Evolutionary conservation across 2,113 vertebrate species (phyloP).

Genomic region (Cyrtonyx montezumae): DNA sequence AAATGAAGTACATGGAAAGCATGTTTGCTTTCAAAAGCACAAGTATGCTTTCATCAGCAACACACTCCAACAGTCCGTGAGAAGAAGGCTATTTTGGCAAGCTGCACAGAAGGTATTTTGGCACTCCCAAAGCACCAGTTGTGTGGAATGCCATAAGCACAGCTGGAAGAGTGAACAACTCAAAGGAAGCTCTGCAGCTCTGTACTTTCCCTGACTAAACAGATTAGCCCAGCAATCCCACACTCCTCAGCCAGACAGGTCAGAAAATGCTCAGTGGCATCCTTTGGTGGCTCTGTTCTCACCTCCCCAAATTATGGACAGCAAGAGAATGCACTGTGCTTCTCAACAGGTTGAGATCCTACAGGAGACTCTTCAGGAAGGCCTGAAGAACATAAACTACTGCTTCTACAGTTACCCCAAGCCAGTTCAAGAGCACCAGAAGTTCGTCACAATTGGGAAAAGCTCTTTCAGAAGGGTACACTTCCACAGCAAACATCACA

Average conservation of each 20-base stretch:
- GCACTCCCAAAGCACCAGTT: not conserved
- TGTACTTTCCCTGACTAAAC: not conserved
- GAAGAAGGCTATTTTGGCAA: fast-evolving
- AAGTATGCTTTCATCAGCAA: fast-evolving
- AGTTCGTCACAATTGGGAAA: fast-evolving
- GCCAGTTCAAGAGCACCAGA: not conserved
- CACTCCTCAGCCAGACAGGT: not conserved
- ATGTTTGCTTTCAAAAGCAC: not conserved
- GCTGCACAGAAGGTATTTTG: not conserved
- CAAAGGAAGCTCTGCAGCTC: not conserved
- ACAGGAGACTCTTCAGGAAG: fast-evolving
- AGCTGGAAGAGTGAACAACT: fast-evolving
- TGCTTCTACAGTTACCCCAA: not conserved
- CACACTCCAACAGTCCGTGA: too few relatives aligned
- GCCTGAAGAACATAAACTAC: not conserved
- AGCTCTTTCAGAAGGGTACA: not conserved
- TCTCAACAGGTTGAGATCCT: not conserved
- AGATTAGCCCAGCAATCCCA: not conserved
- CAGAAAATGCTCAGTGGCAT: not conserved
- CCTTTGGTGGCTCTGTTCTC: fast-evolving
- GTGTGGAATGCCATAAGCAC: not conserved
- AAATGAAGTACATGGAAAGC: not conserved
- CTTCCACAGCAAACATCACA: fast-evolving
- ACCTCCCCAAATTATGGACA: fast-evolving
- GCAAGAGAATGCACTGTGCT: fast-evolving